These are phyloP conservation scores for Drosophila rubida DNA, from an alignment of 2,888 invertebrate genomes.

Conservation along the genomic window DNA sequence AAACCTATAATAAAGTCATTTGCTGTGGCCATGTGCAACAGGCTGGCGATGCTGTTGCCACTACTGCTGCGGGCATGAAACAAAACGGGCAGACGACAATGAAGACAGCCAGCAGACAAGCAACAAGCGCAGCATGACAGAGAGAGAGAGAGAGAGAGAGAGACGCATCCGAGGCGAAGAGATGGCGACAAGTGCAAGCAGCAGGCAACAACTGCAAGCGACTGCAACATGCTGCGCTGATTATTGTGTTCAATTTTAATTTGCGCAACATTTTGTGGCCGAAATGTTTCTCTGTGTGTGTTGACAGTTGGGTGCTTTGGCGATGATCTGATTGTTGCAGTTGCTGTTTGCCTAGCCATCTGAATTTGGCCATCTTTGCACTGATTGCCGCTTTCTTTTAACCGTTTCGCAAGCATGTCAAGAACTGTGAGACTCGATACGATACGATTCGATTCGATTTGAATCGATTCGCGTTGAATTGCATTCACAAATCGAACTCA, in stretches of 20 bases:
- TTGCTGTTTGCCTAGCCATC: constrained; percentile 7
- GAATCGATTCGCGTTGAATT: constrained; percentile 5
- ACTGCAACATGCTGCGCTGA: constrained; percentile 65
- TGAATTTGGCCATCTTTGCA: constrained; percentile 18
- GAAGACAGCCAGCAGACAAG: constrained; percentile 10
- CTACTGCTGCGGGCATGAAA: constrained; percentile 19
- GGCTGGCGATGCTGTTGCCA: constrained; percentile 16
- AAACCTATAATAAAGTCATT: constrained; percentile 79
- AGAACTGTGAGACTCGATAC: constrained; percentile 49
- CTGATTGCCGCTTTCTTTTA: constrained; percentile 70
- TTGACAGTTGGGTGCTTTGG: constrained; percentile 47
- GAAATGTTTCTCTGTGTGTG: constrained; percentile 6
- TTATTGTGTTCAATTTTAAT: constrained; percentile 79
- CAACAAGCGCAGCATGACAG: background rate
- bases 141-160: background rate
- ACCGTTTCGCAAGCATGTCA: constrained; percentile 66
- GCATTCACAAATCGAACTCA: constrained; percentile 14
- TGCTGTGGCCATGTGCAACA: constrained; percentile 63
- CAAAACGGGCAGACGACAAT: constrained; percentile 17
- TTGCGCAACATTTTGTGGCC: constrained; percentile 74
- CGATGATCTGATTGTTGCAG: constrained; percentile 43
- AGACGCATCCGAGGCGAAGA: background rate
- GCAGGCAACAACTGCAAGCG: constrained; percentile 1
- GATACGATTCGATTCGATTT: constrained; percentile 4
- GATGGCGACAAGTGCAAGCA: constrained; percentile 12